Evolutionary conservation across 2,113 vertebrate genomes (phyloP), one percentile per base, ranked within the genome.

Genomic region (Todiramphus saurophagus): DNA sequence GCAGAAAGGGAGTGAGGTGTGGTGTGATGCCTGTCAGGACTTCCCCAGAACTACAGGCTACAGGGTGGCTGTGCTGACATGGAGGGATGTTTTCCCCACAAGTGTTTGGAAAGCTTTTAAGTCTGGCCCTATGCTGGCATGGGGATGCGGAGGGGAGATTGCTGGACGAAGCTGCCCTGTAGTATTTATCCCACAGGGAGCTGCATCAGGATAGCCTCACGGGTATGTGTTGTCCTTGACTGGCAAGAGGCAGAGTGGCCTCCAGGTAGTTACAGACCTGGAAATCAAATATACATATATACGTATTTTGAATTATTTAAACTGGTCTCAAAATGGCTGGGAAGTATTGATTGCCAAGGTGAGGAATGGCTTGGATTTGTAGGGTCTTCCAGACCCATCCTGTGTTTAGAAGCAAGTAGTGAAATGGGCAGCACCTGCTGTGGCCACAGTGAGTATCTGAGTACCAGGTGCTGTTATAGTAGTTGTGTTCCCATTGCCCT

Each of bases 331-430:
- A 4, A 86, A 55, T 21, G 25, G 12, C 31, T 13, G 3, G 13
- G 24, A 21, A 56, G 16, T 53, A 9, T 46, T 37, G 35, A 17
- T 70, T 51, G 33, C 44, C n/a, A 20, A 31, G n/a, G 24, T 51
- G 25, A 53, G 73, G 55, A 75, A 20, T 1, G 11, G 12, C 51
- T 44, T 0, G 6, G 44, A 16, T 53, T 24, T 81, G 10, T 3
- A 4, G 24, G 25, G 7, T 46, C 33, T 68, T 46, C 31, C 53
- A 64, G 19, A 43, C 33, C 23, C 21, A 7, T 39, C 10, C 25
- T 66, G 33, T 41, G 25, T 35, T 79, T 31, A 28, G 58, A 62
- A 48, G 24, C 0, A 0, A 33, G 30, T 25, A 13, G 8, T 46
- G 58, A 58, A n/a, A 25, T 56, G 48, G 58, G 13, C 44, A 56